Evolutionary conservation across 2,113 vertebrate species (phyloP).

Genomic region (Salvelinus sp.): DNA sequence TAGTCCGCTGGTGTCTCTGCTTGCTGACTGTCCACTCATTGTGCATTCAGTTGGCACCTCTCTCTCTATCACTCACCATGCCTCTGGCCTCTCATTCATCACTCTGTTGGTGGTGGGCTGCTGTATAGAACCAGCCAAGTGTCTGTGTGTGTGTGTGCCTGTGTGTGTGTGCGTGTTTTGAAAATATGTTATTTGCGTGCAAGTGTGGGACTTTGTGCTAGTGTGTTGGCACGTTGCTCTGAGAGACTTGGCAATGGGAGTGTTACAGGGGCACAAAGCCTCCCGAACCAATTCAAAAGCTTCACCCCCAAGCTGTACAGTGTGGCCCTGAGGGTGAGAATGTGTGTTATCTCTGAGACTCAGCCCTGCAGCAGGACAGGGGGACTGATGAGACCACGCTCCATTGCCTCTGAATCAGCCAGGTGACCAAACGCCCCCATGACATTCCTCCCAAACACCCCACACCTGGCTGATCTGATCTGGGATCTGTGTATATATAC

Average conservation of each 20-base stretch:
- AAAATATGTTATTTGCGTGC: neutral
- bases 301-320: neutral
- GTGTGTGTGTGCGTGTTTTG: neutral
- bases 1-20: too few species aligned
- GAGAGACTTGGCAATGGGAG: neutral
- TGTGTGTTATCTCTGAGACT: neutral
- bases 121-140: neutral
- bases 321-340: neutral
- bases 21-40: too few species aligned
- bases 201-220: too few species aligned
- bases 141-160: neutral
- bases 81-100: neutral
- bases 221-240: too few species aligned
- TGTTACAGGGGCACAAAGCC: neutral
- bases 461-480: neutral
- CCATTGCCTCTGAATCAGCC: constrained; percentile 61
- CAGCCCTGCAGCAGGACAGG: constrained; percentile 21
- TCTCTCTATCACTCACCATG: too few species aligned
- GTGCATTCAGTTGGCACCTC: too few species aligned
- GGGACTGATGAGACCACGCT: constrained; percentile 42
- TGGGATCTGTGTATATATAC: neutral
- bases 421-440: constrained; percentile 53
- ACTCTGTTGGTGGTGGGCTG: too few species aligned
- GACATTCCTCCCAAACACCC: neutral
- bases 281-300: constrained; percentile 1